Evolutionary conservation across 2,797 vertebrate genomes (phyloP).

Genomic region (Periophthalmus magnuspinnatus): DNA sequence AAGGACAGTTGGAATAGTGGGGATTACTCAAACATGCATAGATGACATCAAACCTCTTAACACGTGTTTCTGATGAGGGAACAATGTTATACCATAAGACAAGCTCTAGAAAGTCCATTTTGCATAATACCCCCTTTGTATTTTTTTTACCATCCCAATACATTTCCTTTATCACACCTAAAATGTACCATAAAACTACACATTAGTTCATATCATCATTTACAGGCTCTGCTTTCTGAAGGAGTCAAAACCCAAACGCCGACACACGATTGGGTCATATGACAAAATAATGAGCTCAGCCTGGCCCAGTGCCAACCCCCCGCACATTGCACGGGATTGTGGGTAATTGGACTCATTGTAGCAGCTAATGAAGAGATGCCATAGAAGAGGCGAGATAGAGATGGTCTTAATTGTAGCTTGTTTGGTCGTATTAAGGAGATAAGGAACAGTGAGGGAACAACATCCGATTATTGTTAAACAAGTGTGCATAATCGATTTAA

Average conservation of each 20-base stretch:
- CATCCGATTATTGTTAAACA: background rate
- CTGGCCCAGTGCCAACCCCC: slow-evolving; percentile 55
- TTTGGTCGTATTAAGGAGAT: slow-evolving; percentile 23
- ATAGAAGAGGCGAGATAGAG: slow-evolving; percentile 42
- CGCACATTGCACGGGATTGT: slow-evolving; percentile 52
- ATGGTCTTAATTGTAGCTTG: slow-evolving; percentile 50
- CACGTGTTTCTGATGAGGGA: no score
- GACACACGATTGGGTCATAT: slow-evolving; percentile 56
- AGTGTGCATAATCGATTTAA: background rate
- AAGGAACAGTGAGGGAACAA: slow-evolving; percentile 29
- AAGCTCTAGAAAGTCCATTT: no score
- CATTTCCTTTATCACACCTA: no score
- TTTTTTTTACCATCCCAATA: no score
- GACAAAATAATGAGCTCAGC: slow-evolving; percentile 61
- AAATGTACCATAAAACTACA: no score
- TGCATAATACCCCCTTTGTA: no score
- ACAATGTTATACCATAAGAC: no score
- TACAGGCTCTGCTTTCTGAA: slow-evolving; percentile 6
- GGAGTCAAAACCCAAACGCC: slow-evolving; percentile 45
- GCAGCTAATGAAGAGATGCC: slow-evolving; percentile 65
- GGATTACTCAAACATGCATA: no score
- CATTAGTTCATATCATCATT: no score
- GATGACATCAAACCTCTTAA: no score
- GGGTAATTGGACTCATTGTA: slow-evolving; percentile 68
- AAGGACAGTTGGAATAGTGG: no score